Conservation (phyloP, 2,113 vertebrate species). For the Sylvia atricapilla region DNA sequence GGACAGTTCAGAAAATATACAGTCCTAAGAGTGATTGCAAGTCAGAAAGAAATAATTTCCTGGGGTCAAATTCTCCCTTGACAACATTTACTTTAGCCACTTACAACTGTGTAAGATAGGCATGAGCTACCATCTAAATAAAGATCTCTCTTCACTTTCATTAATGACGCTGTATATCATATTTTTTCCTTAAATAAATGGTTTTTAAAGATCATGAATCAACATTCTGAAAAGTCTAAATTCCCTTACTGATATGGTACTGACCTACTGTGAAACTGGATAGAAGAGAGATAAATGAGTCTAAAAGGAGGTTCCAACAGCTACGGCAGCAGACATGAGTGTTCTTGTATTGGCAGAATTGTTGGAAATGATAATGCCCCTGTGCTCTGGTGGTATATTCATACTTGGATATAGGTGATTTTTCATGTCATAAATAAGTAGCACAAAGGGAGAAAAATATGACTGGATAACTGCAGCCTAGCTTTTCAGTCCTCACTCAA, state of each 20-base stretch:
- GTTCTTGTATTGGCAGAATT: background rate
- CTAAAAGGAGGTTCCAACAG: background rate
- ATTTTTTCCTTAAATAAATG: background rate
- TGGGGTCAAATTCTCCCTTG: background rate
- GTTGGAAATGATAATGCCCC: background rate
- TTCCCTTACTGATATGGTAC: background rate
- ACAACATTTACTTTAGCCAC: background rate
- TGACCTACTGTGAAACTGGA: background rate
- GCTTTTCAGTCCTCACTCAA: background rate
- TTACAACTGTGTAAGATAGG: background rate
- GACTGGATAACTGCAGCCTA: background rate
- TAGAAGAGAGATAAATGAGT: background rate
- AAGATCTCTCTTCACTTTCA: background rate
- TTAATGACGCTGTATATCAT: background rate
- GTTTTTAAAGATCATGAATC: background rate
- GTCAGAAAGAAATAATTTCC: background rate
- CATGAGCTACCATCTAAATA: background rate
- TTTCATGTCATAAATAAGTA: background rate
- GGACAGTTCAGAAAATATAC: background rate
- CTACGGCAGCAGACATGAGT: background rate
- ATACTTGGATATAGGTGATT: background rate
- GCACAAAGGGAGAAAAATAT: background rate
- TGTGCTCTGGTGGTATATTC: background rate
- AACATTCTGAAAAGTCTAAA: background rate
- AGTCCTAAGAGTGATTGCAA: background rate